A percentile compares a stretch with the other conserved stretches of the same genome.
Conservation (phyloP, 2,797 vertebrate species). For the Cottoperca gobio region DNA sequence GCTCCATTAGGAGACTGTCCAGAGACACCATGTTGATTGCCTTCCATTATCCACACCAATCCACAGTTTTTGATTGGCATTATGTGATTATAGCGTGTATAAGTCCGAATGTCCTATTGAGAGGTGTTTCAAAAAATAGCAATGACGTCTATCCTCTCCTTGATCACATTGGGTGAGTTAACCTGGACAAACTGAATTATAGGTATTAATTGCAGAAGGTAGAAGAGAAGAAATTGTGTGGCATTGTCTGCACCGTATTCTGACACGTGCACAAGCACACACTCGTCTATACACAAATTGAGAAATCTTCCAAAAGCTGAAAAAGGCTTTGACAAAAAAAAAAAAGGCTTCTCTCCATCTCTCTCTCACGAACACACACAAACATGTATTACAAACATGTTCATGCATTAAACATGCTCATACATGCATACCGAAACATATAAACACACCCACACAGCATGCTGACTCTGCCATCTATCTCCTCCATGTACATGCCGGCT, state of each 20-base stretch:
- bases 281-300: no score
- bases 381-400: conserved; percentile 41
- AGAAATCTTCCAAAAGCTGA: conserved; percentile 32
- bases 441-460: conserved; percentile 43
- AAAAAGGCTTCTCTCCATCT: not conserved
- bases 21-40: conserved; percentile 66
- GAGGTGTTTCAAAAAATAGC: conserved; percentile 14
- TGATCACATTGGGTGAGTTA: not conserved
- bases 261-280: conserved; percentile 10
- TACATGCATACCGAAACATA: conserved; percentile 34
- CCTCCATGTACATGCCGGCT: conserved; percentile 35
- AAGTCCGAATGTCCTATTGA: conserved; percentile 6
- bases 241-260: conserved; percentile 7
- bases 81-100: conserved; percentile 24
- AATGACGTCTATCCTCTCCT: not conserved
- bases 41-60: conserved; percentile 53
- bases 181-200: conserved; percentile 10
- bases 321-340: conserved; percentile 17
- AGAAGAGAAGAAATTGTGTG: not conserved
- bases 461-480: conserved; percentile 60
- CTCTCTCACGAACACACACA: conserved; percentile 14
- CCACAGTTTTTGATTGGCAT: conserved; percentile 44
- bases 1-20: conserved; percentile 68
- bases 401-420: conserved; percentile 68
- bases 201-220: conserved; percentile 6